These are phyloP conservation scores for Elmis aenea DNA, from an alignment of 2,888 invertebrate species.

Conservation along the genomic window DNA sequence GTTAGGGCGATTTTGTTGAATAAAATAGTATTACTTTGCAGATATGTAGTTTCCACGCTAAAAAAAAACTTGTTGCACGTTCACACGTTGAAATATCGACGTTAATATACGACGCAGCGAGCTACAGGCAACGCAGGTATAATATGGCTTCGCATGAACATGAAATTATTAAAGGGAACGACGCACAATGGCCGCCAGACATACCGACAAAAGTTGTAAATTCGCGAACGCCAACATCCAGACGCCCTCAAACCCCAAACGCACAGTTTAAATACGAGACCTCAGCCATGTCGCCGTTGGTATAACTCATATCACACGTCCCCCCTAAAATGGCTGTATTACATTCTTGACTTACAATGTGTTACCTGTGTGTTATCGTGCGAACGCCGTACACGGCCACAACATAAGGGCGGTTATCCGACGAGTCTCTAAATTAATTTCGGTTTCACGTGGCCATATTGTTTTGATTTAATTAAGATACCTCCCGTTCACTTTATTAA, in stretches of 20 bases:
- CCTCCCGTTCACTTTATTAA: constrained; percentile 41
- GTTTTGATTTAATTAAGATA: constrained; percentile 47
- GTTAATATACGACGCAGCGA: too few relatives aligned
- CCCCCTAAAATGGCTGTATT: constrained; percentile 22
- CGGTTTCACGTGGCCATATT: constrained; percentile 42
- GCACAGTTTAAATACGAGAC: constrained; percentile 1
- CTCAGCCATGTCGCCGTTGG: constrained; percentile 11
- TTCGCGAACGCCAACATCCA: too few relatives aligned
- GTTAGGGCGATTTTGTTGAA: too few relatives aligned
- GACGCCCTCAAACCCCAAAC: not conserved
- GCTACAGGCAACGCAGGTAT: too few relatives aligned
- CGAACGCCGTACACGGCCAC: constrained; percentile 8
- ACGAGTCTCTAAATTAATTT: constrained; percentile 39
- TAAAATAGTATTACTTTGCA: too few relatives aligned
- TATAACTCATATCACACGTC: constrained; percentile 11
- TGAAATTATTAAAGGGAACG: too few relatives aligned
- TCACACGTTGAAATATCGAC: too few relatives aligned
- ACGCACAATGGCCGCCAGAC: too few relatives aligned
- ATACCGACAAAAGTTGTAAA: too few relatives aligned
- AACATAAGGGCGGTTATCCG: constrained; percentile 24
- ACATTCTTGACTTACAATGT: constrained; percentile 21
- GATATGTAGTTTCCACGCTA: too few relatives aligned
- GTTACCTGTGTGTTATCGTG: constrained; percentile 17
- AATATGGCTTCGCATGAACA: too few relatives aligned
- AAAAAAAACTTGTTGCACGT: too few relatives aligned